Evolutionary conservation across 1,140 invertebrate species (phyloP).

Genomic region (Drosophila ficusphila): DNA sequence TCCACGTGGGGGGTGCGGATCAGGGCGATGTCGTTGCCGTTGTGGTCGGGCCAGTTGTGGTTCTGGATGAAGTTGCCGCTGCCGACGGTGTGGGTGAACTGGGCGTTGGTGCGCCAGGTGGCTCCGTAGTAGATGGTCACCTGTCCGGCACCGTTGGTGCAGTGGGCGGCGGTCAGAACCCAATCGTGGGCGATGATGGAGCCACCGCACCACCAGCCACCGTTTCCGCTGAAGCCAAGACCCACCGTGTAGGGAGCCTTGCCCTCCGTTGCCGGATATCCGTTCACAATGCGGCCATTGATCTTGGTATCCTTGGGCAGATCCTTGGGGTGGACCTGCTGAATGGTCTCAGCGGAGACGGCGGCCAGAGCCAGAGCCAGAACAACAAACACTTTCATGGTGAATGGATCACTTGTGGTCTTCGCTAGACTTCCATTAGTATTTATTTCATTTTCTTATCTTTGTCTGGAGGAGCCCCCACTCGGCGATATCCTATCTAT

Average conservation of each 20-base stretch:
- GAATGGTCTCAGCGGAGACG: slow-evolving; percentile 12
- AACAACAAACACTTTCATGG: slow-evolving; percentile 46
- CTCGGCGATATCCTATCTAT: slow-evolving; percentile 11
- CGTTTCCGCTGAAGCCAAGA: slow-evolving; percentile 68
- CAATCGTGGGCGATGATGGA: slow-evolving; percentile 85
- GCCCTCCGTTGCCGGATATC: slow-evolving; percentile 63
- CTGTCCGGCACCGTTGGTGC: slow-evolving; percentile 49
- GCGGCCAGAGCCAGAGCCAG: slow-evolving; percentile 34
- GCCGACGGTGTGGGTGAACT: slow-evolving; percentile 42
- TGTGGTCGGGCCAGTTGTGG: not conserved
- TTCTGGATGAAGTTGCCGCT: slow-evolving; percentile 47
- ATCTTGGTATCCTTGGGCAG: slow-evolving; percentile 35
- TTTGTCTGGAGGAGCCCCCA: slow-evolving; percentile 6
- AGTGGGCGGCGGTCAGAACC: slow-evolving; percentile 87
- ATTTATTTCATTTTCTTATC: slow-evolving; percentile 24
- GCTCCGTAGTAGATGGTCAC: slow-evolving; percentile 64
- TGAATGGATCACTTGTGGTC: slow-evolving; percentile 9
- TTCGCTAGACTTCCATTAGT: no score
- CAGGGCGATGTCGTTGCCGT: slow-evolving; percentile 44
- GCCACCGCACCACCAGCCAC: slow-evolving; percentile 79
- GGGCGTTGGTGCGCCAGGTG: slow-evolving; percentile 50
- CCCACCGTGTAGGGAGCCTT: slow-evolving; percentile 85
- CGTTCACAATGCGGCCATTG: slow-evolving; percentile 74
- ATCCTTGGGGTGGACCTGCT: slow-evolving; percentile 36
- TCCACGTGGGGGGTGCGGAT: slow-evolving; percentile 45